Percentiles rank a stretch among this genome's conserved stretches.
These are phyloP conservation scores for Plectrocnemia conspersa DNA, from an alignment of 1,140 invertebrate genomes.

Conservation along the genomic window DNA sequence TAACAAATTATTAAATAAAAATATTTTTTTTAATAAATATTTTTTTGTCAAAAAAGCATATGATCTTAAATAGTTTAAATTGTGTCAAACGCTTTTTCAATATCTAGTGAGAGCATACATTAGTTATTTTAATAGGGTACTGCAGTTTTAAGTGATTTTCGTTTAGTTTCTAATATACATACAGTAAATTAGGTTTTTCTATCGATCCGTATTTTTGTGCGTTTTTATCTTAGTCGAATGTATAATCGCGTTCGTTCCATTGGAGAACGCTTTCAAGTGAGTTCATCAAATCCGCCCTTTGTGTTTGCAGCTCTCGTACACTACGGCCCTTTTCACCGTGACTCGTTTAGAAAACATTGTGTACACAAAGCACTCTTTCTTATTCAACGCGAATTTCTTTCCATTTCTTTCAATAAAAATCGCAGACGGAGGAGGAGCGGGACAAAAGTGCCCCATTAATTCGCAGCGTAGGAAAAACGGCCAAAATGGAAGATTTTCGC, in stretches of 20 bases:
- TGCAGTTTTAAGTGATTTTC: too few species aligned
- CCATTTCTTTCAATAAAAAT: slow-evolving; percentile 20
- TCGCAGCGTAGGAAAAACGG: slow-evolving; percentile 1
- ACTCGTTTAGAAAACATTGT: slow-evolving; percentile 21
- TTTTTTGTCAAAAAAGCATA: too few species aligned
- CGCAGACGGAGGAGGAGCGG: background rate
- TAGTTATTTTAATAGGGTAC: too few species aligned
- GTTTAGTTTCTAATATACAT: too few species aligned
- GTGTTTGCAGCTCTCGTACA: slow-evolving; percentile 7
- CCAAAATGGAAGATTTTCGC: too few species aligned
- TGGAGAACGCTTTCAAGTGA: slow-evolving; percentile 22
- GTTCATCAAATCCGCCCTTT: slow-evolving; percentile 20
- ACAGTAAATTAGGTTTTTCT: too few species aligned
- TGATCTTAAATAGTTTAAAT: too few species aligned
- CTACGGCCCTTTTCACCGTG: slow-evolving; percentile 1
- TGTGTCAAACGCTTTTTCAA: too few species aligned
- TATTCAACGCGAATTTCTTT: slow-evolving; percentile 23
- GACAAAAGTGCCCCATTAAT: slow-evolving; percentile 21
- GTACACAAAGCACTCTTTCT: slow-evolving; percentile 18
- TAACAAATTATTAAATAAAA: too few species aligned
- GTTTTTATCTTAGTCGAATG: background rate
- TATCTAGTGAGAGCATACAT: too few species aligned
- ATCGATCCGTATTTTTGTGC: too few species aligned
- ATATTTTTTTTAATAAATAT: too few species aligned
- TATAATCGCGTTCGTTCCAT: slow-evolving; percentile 19